Conservation (phyloP, 1,140 invertebrate species). For the Drosophila sulfurigaster region DNA sequence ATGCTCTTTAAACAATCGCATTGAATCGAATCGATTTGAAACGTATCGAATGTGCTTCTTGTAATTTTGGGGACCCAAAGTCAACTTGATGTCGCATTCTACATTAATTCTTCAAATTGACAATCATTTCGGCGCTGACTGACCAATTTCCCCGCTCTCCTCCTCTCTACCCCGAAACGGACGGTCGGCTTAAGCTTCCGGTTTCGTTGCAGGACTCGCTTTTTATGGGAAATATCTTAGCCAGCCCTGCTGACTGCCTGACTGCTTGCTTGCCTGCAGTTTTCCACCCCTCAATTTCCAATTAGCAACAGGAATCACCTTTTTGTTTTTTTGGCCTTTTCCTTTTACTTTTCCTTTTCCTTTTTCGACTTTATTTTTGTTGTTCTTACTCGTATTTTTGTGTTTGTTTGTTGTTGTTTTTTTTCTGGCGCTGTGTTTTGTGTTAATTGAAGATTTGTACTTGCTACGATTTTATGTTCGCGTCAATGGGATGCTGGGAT, state of each 20-base stretch:
- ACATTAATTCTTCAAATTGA: conserved; percentile 60
- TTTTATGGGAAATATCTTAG: conserved; percentile 9
- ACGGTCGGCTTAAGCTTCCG: conserved; percentile 25
- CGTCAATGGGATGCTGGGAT: conserved; percentile 39
- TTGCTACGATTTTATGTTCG: conserved; percentile 69
- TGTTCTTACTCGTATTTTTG: conserved; percentile 10
- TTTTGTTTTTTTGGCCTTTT: conserved; percentile 45
- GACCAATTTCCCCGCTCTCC: conserved; percentile 2
- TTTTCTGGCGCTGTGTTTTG: conserved; percentile 33
- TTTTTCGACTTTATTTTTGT: conserved; percentile 25
- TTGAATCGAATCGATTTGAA: conserved; percentile 11
- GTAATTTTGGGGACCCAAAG: conserved; percentile 4
- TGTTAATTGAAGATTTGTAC: conserved; percentile 81
- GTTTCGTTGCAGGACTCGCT: conserved; percentile 13
- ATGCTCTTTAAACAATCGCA: conserved; percentile 38
- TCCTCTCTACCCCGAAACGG: background rate
- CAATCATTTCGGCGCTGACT: conserved; percentile 49
- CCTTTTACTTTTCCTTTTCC: conserved; percentile 10
- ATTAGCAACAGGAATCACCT: conserved; percentile 82
- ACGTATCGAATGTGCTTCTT: background rate
- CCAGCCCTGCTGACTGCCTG: background rate
- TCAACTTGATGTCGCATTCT: conserved; percentile 34
- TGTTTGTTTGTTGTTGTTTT: conserved; percentile 4
- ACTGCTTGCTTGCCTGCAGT: background rate
- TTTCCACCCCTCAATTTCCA: conserved; percentile 68